Base-by-base conservation (phyloP, 2,113 vertebrate species). In the Ginglymostoma cirratum region DNA sequence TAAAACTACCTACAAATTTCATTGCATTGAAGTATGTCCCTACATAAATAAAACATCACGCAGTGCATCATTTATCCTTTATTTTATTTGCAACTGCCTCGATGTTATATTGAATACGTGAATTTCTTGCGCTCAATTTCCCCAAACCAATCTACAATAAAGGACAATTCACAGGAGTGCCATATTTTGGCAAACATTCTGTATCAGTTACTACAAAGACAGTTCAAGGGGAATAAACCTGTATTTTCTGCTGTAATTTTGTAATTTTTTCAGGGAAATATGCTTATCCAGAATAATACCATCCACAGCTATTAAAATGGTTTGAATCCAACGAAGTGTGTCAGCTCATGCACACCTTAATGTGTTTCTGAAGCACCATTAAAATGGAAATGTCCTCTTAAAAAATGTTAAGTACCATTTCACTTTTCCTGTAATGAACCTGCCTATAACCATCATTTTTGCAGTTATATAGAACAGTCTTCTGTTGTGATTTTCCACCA, bases 381-480 rank as follows among this genome's bases (percentile, higher is more conserved):
- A 95, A 95, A 95, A 95, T 95, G 94, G 94, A 95, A 95, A 95
- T 95, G 67, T 95, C 94, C 94, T 95, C 69, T 95, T 95, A 95
- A 95, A 95, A 94, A 95, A 72, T 48, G 94, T 95, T 95, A 95
- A 95, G 94, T 72, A 95, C 94, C 69, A 72, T 42, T 95, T 95
- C 94, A 95, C 94, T 76, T 72, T 95, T 95, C 42, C 94, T 95
- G 94, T 95, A 95, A 95, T 95, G 94, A 76, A 72, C 67, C 67
- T 52, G 42, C 67, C 94, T 72, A 95, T 95, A 95, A 76, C 94
- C 94, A 95, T 95, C 94, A 95, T 52, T 95, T 95, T 72, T 95
- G 42, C 45, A 72, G 67, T 95, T 72, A 95, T 95, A 42, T 95
- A 15, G 42, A 70, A 95, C 67, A 70, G 42, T 76, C 94, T 52